Evolutionary conservation across 2,888 invertebrate genomes (phyloP), one percentile per base, ranked within the genome.

Genomic region (Dorcus parallelipipedus): DNA sequence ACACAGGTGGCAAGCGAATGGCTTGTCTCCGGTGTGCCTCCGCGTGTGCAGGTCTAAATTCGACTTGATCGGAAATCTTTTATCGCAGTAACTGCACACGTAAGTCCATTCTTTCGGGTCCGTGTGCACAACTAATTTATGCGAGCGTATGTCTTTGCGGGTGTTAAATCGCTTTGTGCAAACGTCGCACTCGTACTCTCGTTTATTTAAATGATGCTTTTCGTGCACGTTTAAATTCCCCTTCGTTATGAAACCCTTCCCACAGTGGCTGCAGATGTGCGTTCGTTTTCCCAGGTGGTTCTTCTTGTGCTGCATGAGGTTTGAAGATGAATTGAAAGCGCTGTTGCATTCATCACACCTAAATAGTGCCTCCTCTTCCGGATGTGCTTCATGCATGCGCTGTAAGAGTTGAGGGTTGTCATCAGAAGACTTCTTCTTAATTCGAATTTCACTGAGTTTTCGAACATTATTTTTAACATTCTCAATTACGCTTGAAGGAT

Each of bases 171-270:
- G 67, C 60, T 72, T 74, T 1, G 68, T 63, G 53, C 74, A 74
- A 38, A 65, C 60, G 43, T 68, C 65, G 56, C 74, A 74, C 26
- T 68, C 66, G 56, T 70, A 72, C 42, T 71, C 72, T 43, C 73
- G 61, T 43, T 65, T 54, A 49, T 71, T 71, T 38, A 67, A 67
- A 57, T 74, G 74, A 5, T 66, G 69, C 45, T 70, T 68, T 56
- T 72, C 72, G 60, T 74, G 74, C 3, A 66, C 66, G 2, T 61
- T 67, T 17, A 74, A 61, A 52, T 74, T 73, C 10, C 67, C 67
- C 56, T 70, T 71, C 0, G 73, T 73, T 38, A 71, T 71, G 54
- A 69, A 74, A 49, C 79, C 77, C 70, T 83, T 84, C 4, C 73
- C 73, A 56, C 73, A 74, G 54, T 66, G 68, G 53, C 68, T 69